These are phyloP conservation scores for Ectemnius continuus DNA, from an alignment of 2,888 invertebrate species.

Conservation along the genomic window DNA sequence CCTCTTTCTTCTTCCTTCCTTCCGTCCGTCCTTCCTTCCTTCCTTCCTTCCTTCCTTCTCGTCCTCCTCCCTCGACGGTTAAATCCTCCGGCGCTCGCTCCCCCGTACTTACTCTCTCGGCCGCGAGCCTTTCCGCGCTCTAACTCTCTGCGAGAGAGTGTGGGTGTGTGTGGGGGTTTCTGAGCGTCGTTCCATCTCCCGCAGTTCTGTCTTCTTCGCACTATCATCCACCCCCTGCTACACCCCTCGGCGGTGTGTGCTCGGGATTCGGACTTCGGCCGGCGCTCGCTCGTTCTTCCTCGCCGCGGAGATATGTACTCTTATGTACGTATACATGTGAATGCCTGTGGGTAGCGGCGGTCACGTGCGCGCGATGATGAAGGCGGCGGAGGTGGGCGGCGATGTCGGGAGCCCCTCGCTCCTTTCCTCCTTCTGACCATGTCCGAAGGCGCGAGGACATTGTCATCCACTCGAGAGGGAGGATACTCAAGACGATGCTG, in stretches of 20 bases:
- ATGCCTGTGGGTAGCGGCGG: constrained; percentile 62
- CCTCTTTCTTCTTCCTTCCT: constrained; percentile 42
- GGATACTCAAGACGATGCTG: not conserved
- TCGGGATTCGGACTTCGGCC: not conserved
- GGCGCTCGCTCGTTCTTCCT: constrained; percentile 5
- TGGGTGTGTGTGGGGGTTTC: too few species aligned
- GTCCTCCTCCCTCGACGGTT: constrained; percentile 14
- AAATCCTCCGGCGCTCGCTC: constrained; percentile 12
- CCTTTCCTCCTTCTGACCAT: constrained; percentile 60
- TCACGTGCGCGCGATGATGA: constrained; percentile 66
- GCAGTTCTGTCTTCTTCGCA: constrained; percentile 32
- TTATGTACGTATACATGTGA: constrained; percentile 7
- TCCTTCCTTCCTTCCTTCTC: constrained; percentile 6
- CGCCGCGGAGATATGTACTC: constrained; percentile 4
- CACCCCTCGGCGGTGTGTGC: not conserved
- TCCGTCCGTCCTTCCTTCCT: constrained; percentile 13
- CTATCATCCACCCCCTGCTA: not conserved
- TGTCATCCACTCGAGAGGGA: constrained; percentile 19
- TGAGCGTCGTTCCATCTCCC: constrained; percentile 37
- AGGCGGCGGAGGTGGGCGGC: constrained; percentile 37
- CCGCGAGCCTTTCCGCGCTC: not conserved
- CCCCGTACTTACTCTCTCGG: constrained; percentile 20
- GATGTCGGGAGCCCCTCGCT: constrained; percentile 55
- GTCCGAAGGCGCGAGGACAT: constrained; percentile 49
- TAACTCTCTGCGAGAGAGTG: too few species aligned